These are phyloP conservation scores for Anoplius nigerrimus DNA, from an alignment of 2,888 invertebrate species.

Conservation along the genomic window DNA sequence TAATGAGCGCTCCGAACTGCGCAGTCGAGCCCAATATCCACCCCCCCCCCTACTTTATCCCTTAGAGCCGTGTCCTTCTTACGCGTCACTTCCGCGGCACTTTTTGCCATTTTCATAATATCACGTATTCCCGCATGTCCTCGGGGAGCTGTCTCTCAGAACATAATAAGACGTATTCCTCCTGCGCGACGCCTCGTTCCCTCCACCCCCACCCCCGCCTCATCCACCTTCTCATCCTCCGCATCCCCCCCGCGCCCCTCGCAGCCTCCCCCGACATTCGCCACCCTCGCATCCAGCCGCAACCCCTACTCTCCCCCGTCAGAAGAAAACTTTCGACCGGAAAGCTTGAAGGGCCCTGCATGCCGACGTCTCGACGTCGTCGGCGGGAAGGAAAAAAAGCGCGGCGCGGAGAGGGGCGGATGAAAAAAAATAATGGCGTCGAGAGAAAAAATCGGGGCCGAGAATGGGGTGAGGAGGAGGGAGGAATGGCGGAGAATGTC, in stretches of 20 bases:
- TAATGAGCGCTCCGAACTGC: no score
- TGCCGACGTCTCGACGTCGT: not conserved
- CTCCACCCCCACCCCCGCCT: not conserved
- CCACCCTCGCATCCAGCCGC: not conserved
- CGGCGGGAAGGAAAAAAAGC: slow-evolving; percentile 2
- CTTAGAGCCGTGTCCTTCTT: not conserved
- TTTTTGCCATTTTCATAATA: not conserved
- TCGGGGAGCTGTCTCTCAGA: no score
- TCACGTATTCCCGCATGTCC: no score
- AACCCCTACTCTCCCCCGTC: not conserved
- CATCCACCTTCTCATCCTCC: not conserved
- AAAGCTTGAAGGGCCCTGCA: slow-evolving; percentile 23
- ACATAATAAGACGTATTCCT: not conserved
- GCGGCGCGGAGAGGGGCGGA: not conserved
- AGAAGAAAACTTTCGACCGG: slow-evolving; percentile 35
- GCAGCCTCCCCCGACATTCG: not conserved
- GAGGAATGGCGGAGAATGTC: not conserved
- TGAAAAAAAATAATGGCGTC: not conserved
- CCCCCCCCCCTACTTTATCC: not conserved
- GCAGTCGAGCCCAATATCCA: not conserved
- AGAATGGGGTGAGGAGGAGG: not conserved
- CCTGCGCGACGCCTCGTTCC: not conserved
- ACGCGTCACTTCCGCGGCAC: slow-evolving; percentile 5
- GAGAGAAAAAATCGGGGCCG: not conserved
- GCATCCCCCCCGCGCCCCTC: not conserved